Conservation (phyloP, 2,888 invertebrate species). For the Nymphalis polychloros region DNA sequence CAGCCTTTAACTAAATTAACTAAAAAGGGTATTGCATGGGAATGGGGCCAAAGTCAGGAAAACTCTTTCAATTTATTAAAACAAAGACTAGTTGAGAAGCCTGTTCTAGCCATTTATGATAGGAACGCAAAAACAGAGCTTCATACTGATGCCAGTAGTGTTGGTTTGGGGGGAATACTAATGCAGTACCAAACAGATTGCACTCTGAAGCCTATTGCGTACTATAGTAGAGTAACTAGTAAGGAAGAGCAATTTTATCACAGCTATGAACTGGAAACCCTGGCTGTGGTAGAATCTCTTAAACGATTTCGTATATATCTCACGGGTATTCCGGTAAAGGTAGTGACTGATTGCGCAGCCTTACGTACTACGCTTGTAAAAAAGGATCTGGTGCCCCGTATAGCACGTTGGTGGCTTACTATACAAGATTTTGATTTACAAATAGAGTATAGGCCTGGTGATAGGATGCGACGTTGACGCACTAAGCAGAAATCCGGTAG, state of each 20-base stretch:
- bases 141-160: slow-evolving; percentile 32
- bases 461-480: slow-evolving; percentile 42
- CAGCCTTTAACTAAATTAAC: slow-evolving; percentile 39
- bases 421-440: slow-evolving; percentile 49
- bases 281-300: slow-evolving; percentile 21
- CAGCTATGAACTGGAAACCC: slow-evolving; percentile 2
- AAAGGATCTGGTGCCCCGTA: slow-evolving; percentile 43
- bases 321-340: slow-evolving; percentile 33
- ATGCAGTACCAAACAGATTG: slow-evolving; percentile 41
- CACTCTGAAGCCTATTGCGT: neutral
- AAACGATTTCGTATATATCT: slow-evolving; percentile 30
- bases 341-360: slow-evolving; percentile 40
- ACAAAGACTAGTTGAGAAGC: slow-evolving; percentile 33
- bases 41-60: slow-evolving; percentile 33
- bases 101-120: slow-evolving; percentile 36
- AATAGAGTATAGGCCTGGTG: slow-evolving; percentile 48
- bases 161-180: slow-evolving; percentile 44
- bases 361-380: slow-evolving; percentile 16
- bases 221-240: slow-evolving; percentile 1
- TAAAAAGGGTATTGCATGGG: slow-evolving; percentile 38
- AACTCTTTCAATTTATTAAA: slow-evolving; percentile 20
- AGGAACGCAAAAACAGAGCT: slow-evolving; percentile 22
- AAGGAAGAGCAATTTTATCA: neutral
- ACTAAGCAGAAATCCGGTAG: neutral
- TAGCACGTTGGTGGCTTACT: slow-evolving; percentile 50